Percentiles rank a stretch among this genome's conserved stretches.
phyloP scores from a whole-genome alignment of 2,797 vertebrate genomes.

The Notolepis coatsorum region DNA sequence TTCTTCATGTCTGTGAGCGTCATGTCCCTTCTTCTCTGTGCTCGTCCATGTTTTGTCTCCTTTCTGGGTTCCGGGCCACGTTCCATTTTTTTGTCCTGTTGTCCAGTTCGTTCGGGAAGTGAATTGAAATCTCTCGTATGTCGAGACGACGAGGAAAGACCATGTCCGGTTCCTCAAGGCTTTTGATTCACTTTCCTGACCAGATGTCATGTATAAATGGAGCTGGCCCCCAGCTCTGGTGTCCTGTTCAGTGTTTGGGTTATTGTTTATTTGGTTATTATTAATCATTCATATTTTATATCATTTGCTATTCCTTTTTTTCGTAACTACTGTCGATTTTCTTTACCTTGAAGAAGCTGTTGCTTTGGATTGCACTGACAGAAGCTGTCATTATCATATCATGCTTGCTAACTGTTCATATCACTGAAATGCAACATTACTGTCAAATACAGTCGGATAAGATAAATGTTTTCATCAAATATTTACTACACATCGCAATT shows the following conservation, averaged over 20 bases:
- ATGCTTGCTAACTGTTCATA: slow-evolving; percentile 9
- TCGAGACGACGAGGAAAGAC: not conserved
- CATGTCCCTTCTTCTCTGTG: slow-evolving; percentile 53
- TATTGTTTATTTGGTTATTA: slow-evolving; percentile 63
- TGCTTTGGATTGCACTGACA: not conserved
- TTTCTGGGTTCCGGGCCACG: slow-evolving; percentile 59
- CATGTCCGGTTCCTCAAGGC: not conserved
- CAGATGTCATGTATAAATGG: slow-evolving; percentile 8
- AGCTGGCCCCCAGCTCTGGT: slow-evolving; percentile 60
- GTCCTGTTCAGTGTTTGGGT: slow-evolving; percentile 54
- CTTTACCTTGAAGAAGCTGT: slow-evolving; percentile 28
- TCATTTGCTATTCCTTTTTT: slow-evolving; percentile 62
- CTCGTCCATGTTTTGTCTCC: slow-evolving; percentile 37
- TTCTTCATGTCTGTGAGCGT: slow-evolving; percentile 76
- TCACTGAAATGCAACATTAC: slow-evolving; percentile 9
- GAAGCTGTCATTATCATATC: not conserved
- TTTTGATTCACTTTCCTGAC: not conserved
- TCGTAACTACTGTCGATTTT: slow-evolving; percentile 54
- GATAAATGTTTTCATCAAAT: not conserved
- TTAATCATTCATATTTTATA: slow-evolving; percentile 55
- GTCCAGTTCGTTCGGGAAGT: not conserved
- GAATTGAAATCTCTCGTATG: not conserved
- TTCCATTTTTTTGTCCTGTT: slow-evolving; percentile 10
- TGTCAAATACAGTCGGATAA: not conserved
- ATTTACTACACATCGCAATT: too few species aligned